Evolutionary conservation across 2,888 invertebrate species (phyloP), one percentile per base, ranked within the genome.

Genomic region (Eugnorisma glareosa): DNA sequence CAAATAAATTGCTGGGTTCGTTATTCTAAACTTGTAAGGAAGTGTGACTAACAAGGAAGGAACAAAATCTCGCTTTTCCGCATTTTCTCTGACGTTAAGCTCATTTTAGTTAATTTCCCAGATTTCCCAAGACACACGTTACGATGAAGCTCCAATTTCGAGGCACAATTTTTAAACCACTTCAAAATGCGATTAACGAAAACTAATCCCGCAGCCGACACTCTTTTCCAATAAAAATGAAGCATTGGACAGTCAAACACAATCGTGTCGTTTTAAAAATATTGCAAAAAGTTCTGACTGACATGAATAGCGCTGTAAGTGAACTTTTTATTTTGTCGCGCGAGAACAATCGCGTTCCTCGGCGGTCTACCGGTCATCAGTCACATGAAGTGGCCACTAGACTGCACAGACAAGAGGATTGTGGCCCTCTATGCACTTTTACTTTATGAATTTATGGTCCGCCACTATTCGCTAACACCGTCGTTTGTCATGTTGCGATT

Each of bases 341-440:
- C 85, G 85, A 89, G 89, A 89, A 91, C 89, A 91, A 91, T 92
- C 87, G 90, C 85, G 88, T 93, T 92, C 86, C 91, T 91, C 92
- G 84, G 85, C 76, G 70, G 67, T 79, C 75, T 89, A 81, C 84
- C 85, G 91, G 92, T 90, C 92, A 93, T 93, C 93, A 92, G 92
- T 93, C 93, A 93, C 88, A 81, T 85, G 84, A 83, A 93, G 92
- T 93, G 92, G 92, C 92, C 93, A 94, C 94, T 94, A 92, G 91
- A 92, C 89, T 91, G 92, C 92, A 85, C 85, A 85, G 82, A 82
- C 86, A 88, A 83, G 86, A 78, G 93, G 91, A 93, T 93, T 93
- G 92, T 90, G 88, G 89, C 90, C 83, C 91, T 93, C 92, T 89
- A 89, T 94, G 94, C 94, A 93, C 92, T 95, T 94, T 94, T 93